Conservation (phyloP, 2,797 vertebrate genomes). For the Podarcis siculus region DNA sequence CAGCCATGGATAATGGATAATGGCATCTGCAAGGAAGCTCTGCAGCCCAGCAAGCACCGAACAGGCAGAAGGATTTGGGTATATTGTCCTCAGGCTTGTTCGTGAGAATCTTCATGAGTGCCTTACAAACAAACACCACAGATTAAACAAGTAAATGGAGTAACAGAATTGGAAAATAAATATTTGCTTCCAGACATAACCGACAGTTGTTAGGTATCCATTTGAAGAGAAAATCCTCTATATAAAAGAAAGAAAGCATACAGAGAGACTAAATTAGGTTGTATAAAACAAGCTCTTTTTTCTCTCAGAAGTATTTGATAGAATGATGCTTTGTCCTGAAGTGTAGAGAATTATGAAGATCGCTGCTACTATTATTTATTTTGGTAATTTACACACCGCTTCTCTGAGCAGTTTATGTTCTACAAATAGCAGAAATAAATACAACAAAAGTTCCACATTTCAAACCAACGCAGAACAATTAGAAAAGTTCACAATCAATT, state of each 20-base stretch:
- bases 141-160: neutral
- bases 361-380: neutral
- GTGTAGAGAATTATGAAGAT: constrained; percentile 3
- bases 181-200: constrained; percentile 5
- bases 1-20: neutral
- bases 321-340: neutral
- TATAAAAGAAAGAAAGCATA: constrained; percentile 28
- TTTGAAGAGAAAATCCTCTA: constrained; percentile 29
- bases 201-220: constrained; percentile 49
- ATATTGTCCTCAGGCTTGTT: neutral
- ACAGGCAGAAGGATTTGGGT: too few relatives aligned
- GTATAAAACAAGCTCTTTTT: constrained; percentile 47
- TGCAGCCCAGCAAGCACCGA: too few relatives aligned
- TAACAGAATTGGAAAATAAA: neutral
- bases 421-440: too few relatives aligned
- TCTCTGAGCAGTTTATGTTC: too few relatives aligned
- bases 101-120: neutral
- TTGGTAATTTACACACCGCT: too few relatives aligned
- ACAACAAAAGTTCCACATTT: too few relatives aligned
- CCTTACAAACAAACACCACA: neutral
- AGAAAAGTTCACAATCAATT: too few relatives aligned
- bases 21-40: neutral
- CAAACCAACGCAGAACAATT: too few relatives aligned
- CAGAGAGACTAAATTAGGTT: neutral
- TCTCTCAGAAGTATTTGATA: constrained; percentile 44